A percentile compares a stretch with the other conserved stretches of the same genome.
Conservation (phyloP, 2,888 invertebrate genomes). For the Lysandra coridon region DNA sequence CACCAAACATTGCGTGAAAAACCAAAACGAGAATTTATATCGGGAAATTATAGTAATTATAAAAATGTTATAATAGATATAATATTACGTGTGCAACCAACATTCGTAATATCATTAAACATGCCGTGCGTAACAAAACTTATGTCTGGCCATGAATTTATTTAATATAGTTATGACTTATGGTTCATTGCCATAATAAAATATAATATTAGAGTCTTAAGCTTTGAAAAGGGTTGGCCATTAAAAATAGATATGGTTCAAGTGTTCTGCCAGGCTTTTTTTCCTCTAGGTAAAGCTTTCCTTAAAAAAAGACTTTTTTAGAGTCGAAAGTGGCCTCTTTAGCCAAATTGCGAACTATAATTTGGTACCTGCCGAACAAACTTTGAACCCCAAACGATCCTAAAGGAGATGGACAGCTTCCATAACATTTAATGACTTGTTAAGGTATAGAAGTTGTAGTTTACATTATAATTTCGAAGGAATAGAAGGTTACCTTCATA, state of each 20-base stretch:
- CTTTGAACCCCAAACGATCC: too few relatives aligned
- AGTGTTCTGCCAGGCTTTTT: not conserved
- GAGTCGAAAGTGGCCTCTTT: too few relatives aligned
- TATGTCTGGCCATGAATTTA: constrained; percentile 15
- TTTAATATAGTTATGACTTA: not conserved
- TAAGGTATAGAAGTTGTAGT: too few relatives aligned
- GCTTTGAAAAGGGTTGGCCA: not conserved
- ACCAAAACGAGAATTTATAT: not conserved
- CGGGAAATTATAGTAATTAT: not conserved
- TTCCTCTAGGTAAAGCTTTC: too few relatives aligned
- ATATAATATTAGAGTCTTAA: not conserved
- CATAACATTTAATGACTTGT: too few relatives aligned
- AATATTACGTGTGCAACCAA: not conserved
- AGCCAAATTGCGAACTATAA: too few relatives aligned
- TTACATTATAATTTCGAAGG: not conserved
- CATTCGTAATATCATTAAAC: constrained; percentile 17
- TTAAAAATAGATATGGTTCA: not conserved
- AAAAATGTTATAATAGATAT: constrained; percentile 9
- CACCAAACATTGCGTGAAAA: not conserved
- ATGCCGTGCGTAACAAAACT: constrained; percentile 12
- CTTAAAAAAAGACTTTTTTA: too few relatives aligned
- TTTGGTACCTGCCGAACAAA: too few relatives aligned
- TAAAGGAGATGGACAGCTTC: too few relatives aligned
- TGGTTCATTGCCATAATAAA: not conserved
- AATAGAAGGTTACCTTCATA: constrained; percentile 58